These are phyloP conservation scores for Heterodera filipjevi DNA, from an alignment of 2,888 invertebrate genomes.

Conservation along the genomic window DNA sequence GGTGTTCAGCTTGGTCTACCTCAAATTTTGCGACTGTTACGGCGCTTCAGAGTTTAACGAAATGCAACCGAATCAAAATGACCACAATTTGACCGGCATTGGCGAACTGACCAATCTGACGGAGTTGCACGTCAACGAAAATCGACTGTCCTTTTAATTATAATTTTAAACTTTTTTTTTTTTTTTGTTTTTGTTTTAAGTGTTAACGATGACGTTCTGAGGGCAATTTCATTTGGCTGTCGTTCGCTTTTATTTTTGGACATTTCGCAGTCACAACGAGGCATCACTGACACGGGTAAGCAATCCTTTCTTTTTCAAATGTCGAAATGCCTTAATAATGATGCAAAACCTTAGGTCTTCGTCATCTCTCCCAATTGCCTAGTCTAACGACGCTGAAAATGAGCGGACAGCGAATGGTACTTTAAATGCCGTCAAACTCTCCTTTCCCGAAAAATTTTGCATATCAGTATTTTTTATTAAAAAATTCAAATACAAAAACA, in stretches of 20 bases:
- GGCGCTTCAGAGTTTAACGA: conserved; percentile 21
- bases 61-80: neutral
- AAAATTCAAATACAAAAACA: neutral
- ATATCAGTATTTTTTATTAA: too few relatives aligned
- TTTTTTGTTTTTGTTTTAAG: neutral
- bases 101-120: conserved; percentile 97
- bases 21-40: conserved; percentile 25
- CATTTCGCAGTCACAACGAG: conserved; percentile 22
- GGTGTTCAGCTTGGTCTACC: conserved; percentile 14
- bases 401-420: conserved; percentile 21
- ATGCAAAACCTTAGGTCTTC: conserved; percentile 14
- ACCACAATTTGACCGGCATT: conserved; percentile 74
- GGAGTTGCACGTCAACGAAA: conserved; percentile 97
- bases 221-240: conserved; percentile 15
- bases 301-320: neutral
- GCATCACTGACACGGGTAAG: conserved; percentile 13
- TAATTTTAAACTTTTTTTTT: neutral
- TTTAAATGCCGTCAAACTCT: too few relatives aligned
- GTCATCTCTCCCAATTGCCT: conserved; percentile 21
- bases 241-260: conserved; percentile 13
- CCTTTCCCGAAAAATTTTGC: neutral
- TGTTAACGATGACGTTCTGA: conserved; percentile 21
- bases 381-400: conserved; percentile 19
- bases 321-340: too few relatives aligned
- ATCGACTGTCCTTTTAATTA: conserved; percentile 70